phyloP scores from a whole-genome alignment of 1,140 invertebrate species.

The Phenacoccus solenopsis region DNA sequence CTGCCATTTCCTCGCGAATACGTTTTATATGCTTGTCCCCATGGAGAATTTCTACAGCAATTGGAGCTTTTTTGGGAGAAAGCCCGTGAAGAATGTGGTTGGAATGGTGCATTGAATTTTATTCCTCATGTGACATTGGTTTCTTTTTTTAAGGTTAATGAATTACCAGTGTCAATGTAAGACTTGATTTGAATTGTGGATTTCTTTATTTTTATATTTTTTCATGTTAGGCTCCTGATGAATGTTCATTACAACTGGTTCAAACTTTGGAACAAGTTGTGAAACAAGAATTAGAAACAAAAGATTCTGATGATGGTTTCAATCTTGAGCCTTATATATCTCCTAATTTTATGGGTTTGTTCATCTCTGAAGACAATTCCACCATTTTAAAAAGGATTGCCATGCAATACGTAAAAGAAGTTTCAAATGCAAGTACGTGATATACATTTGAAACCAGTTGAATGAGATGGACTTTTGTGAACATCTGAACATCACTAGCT shows the following conservation, averaged over 20 bases:
- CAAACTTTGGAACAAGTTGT: slow-evolving; percentile 52
- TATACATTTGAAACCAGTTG: background rate
- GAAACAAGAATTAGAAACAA: slow-evolving; percentile 45
- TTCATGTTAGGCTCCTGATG: slow-evolving; percentile 51
- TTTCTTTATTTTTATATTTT: slow-evolving; percentile 21
- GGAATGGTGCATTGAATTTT: slow-evolving; percentile 81
- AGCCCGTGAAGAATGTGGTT: slow-evolving; percentile 55
- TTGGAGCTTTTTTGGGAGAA: slow-evolving; percentile 65
- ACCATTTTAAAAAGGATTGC: slow-evolving; percentile 61
- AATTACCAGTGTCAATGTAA: background rate
- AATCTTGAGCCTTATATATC: slow-evolving; percentile 68
- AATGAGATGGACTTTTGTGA: too few species aligned
- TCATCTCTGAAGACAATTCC: slow-evolving; percentile 62
- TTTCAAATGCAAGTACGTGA: slow-evolving; percentile 53
- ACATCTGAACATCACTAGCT: too few species aligned
- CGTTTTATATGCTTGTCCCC: slow-evolving; percentile 71
- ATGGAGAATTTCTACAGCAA: slow-evolving; percentile 53
- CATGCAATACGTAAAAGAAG: slow-evolving; percentile 60
- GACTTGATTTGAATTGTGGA: background rate
- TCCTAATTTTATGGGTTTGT: slow-evolving; percentile 75
- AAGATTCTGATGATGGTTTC: slow-evolving; percentile 35
- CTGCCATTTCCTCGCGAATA: slow-evolving; percentile 62
- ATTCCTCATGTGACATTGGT: slow-evolving; percentile 80
- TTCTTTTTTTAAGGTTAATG: slow-evolving; percentile 73
- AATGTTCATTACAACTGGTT: slow-evolving; percentile 49